These are phyloP conservation scores for Meteorus colon DNA, from an alignment of 2,888 invertebrate genomes.

Conservation along the genomic window DNA sequence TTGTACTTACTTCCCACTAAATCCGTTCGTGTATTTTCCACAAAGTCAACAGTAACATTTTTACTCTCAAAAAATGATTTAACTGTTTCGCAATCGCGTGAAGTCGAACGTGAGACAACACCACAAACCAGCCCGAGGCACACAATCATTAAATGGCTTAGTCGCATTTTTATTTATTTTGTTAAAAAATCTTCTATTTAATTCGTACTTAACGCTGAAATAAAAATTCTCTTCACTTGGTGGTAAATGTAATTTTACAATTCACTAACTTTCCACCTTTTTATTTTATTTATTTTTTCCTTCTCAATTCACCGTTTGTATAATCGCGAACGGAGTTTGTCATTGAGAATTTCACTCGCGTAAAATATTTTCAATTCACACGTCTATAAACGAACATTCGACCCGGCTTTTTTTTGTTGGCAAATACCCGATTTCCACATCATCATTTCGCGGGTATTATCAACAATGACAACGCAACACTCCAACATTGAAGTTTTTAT, in stretches of 20 bases:
- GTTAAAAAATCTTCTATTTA: neutral
- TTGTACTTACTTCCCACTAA: slow-evolving; percentile 58
- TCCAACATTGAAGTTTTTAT: slow-evolving; percentile 21
- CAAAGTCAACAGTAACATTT: slow-evolving; percentile 58
- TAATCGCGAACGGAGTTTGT: slow-evolving; percentile 10
- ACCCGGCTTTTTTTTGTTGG: slow-evolving; percentile 9
- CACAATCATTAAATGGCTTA: slow-evolving; percentile 45
- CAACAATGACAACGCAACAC: slow-evolving; percentile 42
- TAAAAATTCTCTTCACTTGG: neutral
- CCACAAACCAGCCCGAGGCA: slow-evolving; percentile 51
- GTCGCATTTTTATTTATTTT: slow-evolving; percentile 34
- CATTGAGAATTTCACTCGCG: slow-evolving; percentile 14
- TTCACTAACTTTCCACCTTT: slow-evolving; percentile 11
- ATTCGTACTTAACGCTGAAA: neutral
- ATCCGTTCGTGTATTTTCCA: slow-evolving; percentile 45
- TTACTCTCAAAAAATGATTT: slow-evolving; percentile 63
- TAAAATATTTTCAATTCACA: neutral
- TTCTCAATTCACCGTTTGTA: neutral
- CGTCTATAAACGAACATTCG: slow-evolving; percentile 15
- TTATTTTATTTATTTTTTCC: neutral
- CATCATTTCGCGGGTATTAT: slow-evolving; percentile 7
- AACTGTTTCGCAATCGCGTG: slow-evolving; percentile 57
- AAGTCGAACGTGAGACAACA: slow-evolving; percentile 57
- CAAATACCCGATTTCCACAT: neutral
- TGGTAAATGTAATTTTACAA: neutral